Base-by-base conservation (phyloP, 2,797 vertebrate genomes). In the Sebastes elongatus region DNA sequence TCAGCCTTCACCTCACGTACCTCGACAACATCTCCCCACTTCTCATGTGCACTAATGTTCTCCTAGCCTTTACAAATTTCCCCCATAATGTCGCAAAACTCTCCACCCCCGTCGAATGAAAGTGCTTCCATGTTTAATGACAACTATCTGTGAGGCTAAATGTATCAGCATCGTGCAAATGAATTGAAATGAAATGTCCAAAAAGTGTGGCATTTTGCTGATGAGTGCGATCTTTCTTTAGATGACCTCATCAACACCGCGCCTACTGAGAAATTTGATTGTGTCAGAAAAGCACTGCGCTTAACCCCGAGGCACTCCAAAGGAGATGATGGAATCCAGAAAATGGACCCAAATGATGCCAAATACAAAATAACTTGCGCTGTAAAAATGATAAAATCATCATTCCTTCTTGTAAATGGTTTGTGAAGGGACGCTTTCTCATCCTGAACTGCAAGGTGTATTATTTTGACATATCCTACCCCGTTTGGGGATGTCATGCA, bases 211-310 rank as follows among this genome's bases (percentile, higher is more conserved):
- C 66, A 64, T 80, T 84, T 60, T 14, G 71, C 64, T 76, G 81
- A 93, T 82, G 74, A 85, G 76, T 70, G 14, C 0, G 60, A 84
- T 82, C 71, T 71, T 38, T 78, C 61, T 32, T 78, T 3, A 61
- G 75, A 77, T 79, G 84, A 86, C 85, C 92, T 83, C 85, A 88
- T 90, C 83, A 86, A 55, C 81, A 56, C 5, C 71, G 49, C 49
- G 20, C 80, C 77, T 42, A 33, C 35, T 42, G 23, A 6, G 27
- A 67, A 65, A 60, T 53, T 22, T 76, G 81, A 86, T 82, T 81
- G 56, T 68, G 55, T 72, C 71, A 57, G 46, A 30, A 27, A 70
- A 78, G 80, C 42, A 56, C 1, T 42, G 61, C 3, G 2, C 49
- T 82, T 87, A 70, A 88, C 79, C 82, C 49, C 20, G 1, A 14